Conservation (phyloP, 2,797 vertebrate genomes). For the Sardinella longiceps region DNA sequence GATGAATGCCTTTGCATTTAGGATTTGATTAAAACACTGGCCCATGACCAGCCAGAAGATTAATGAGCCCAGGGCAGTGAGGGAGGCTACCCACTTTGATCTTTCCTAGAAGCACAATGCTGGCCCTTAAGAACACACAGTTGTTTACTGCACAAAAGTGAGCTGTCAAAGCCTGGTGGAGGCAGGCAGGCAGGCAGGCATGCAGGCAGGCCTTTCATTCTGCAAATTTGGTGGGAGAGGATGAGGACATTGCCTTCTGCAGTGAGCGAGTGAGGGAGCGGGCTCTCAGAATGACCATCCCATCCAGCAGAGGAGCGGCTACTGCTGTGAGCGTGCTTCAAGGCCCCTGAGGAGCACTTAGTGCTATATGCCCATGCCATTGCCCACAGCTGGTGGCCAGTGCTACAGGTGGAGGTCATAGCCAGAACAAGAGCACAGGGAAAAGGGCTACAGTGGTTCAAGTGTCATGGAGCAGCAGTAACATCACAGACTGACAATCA, state of each 20-base stretch:
- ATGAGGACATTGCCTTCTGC: conserved; percentile 27
- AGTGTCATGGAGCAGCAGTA: too few species aligned
- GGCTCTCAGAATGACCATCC: conserved; percentile 29
- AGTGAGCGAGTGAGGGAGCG: not conserved
- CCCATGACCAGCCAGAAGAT: not conserved
- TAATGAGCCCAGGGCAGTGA: not conserved
- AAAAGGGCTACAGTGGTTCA: too few species aligned
- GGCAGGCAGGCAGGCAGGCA: conserved; percentile 29
- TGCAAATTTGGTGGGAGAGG: conserved; percentile 28
- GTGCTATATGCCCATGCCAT: not conserved
- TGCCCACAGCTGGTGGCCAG: not conserved
- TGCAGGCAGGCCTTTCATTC: conserved; percentile 42
- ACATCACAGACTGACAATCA: too few species aligned
- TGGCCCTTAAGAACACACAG: conserved; percentile 19
- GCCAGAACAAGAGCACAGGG: not conserved
- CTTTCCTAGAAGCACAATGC: conserved; percentile 1
- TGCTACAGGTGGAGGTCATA: not conserved
- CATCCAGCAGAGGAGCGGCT: conserved; percentile 25
- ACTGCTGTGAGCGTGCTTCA: conserved; percentile 40
- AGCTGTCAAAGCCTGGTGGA: conserved; percentile 28
- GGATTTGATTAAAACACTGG: not conserved
- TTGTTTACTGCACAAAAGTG: conserved; percentile 48
- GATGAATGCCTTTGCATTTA: not conserved
- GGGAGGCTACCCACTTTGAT: conserved; percentile 14
- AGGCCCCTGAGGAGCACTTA: conserved; percentile 41